Evolutionary conservation across 23 tunicate genomes (phyloP).

Genomic region (Styela plicata): DNA sequence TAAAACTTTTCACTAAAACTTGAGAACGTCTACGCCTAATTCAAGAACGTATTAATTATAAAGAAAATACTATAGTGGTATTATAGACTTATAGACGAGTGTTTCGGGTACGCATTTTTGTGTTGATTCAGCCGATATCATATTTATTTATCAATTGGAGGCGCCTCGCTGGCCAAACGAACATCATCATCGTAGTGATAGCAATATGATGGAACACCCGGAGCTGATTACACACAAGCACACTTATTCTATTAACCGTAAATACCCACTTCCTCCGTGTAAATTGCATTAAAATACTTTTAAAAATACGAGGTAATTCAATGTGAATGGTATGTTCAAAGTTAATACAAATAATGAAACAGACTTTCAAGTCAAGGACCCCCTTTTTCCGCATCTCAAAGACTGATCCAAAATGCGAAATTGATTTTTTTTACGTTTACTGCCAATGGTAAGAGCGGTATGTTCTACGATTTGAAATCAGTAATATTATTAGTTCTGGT

Average conservation of each 20-base stretch:
- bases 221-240: not conserved
- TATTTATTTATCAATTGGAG: not conserved
- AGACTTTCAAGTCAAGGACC: no score
- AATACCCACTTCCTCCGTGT: not conserved
- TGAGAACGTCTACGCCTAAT: not conserved
- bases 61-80: not conserved
- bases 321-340: no score
- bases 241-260: not conserved
- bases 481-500: no score
- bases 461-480: no score
- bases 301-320: no score
- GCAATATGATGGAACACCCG: not conserved
- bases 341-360: no score
- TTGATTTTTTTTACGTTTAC: no score
- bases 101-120: not conserved
- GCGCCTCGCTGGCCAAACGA: not conserved
- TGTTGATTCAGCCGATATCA: not conserved
- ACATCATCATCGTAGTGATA: not conserved
- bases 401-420: no score
- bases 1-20: no score
- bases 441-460: no score
- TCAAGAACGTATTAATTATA: not conserved
- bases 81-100: not conserved
- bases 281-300: no score
- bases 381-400: no score